Evolutionary conservation across 1,140 invertebrate genomes (phyloP).

Genomic region (Saccostrea glomerata): DNA sequence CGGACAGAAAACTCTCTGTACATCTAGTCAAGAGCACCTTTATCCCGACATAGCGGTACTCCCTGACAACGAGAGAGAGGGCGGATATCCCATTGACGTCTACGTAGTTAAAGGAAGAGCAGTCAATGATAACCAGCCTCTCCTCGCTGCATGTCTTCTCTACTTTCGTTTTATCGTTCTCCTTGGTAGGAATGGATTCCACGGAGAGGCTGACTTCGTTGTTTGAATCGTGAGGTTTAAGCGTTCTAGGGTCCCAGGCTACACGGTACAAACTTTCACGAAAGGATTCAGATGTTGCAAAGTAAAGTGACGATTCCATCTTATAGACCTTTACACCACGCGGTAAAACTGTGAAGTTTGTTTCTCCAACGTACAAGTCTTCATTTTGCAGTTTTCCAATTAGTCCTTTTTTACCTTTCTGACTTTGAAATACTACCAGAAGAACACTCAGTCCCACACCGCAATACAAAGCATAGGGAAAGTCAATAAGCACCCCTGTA

Average conservation of each 20-base stretch:
- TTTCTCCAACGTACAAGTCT: slow-evolving; percentile 55
- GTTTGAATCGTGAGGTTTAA: background rate
- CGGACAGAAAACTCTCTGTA: slow-evolving; percentile 25
- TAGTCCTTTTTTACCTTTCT: slow-evolving; percentile 52
- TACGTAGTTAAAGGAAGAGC: slow-evolving; percentile 70
- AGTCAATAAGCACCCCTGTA: slow-evolving; percentile 64
- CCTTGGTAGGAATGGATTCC: slow-evolving; percentile 50
- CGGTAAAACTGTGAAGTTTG: slow-evolving; percentile 76
- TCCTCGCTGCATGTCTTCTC: background rate
- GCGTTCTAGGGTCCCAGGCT: slow-evolving; percentile 53
- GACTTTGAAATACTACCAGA: slow-evolving; percentile 64
- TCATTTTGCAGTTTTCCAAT: slow-evolving; percentile 55
- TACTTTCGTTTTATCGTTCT: background rate
- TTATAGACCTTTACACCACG: slow-evolving; percentile 79
- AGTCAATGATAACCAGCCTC: slow-evolving; percentile 71
- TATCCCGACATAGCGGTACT: slow-evolving; percentile 56
- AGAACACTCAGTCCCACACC: slow-evolving; percentile 69
- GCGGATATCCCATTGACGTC: slow-evolving; percentile 71
- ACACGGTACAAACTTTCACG: slow-evolving; percentile 63
- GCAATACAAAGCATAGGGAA: slow-evolving; percentile 67
- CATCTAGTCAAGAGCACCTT: slow-evolving; percentile 47
- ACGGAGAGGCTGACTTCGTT: background rate
- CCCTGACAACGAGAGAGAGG: slow-evolving; percentile 63
- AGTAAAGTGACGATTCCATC: slow-evolving; percentile 74
- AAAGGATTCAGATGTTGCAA: slow-evolving; percentile 75